phyloP scores from a whole-genome alignment of 2,113 vertebrate species.

The Scophthalmus maximus region DNA sequence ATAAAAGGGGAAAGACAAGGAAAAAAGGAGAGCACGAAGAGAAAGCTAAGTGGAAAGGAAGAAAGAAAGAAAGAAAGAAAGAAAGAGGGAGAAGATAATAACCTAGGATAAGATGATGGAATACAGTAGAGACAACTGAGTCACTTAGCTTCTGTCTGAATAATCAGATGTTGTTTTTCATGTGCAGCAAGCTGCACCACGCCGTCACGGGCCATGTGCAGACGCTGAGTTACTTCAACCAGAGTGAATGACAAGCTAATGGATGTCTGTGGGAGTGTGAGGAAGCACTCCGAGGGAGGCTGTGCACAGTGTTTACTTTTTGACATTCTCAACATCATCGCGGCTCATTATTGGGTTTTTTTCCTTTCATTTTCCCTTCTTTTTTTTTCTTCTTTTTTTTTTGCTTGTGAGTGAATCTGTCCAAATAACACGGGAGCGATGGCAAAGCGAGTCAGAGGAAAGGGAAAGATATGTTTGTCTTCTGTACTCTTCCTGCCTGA shows the following conservation, averaged over 20 bases:
- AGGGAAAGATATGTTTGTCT: slow-evolving; percentile 8
- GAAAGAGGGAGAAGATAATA: no score
- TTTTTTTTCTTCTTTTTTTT: not conserved
- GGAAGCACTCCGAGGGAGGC: slow-evolving; percentile 58
- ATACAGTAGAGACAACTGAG: slow-evolving; percentile 79
- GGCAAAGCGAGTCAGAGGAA: slow-evolving; percentile 7
- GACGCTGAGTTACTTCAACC: slow-evolving; percentile 76
- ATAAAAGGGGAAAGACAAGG: not conserved
- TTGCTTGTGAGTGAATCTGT: slow-evolving; percentile 1
- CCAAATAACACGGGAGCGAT: slow-evolving; percentile 14
- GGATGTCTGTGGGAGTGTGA: slow-evolving; percentile 64
- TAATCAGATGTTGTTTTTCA: slow-evolving; percentile 79
- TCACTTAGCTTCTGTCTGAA: slow-evolving; percentile 74
- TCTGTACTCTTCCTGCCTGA: slow-evolving; percentile 2
- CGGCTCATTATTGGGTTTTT: slow-evolving; percentile 45
- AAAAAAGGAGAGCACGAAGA: not conserved
- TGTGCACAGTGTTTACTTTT: slow-evolving; percentile 52
- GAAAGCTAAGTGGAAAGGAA: slow-evolving; percentile 13
- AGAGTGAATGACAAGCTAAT: slow-evolving; percentile 71
- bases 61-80: slow-evolving; percentile 7
- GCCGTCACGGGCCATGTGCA: slow-evolving; percentile 70
- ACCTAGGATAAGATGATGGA: slow-evolving; percentile 55
- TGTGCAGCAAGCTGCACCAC: slow-evolving; percentile 68
- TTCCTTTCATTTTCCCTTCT: not conserved
- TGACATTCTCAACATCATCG: slow-evolving; percentile 60